Evolutionary conservation across 2,888 invertebrate species (phyloP).

Genomic region (Mallateleia sp.): DNA sequence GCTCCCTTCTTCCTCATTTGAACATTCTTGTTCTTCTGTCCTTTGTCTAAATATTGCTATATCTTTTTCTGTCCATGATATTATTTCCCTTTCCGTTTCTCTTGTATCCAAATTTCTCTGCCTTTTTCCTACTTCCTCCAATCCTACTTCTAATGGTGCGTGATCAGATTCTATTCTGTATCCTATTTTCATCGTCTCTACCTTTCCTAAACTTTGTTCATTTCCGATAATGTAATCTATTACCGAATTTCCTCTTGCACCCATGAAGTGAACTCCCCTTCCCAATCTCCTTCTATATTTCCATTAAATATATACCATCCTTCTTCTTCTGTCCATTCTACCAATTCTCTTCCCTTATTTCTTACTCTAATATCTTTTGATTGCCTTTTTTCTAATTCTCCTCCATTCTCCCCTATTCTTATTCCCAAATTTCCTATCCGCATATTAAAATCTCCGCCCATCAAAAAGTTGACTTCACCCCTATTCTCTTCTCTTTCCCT

Average conservation of each 20-base stretch:
- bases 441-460: background rate
- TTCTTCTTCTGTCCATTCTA: constrained; percentile 39
- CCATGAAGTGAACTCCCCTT: constrained; percentile 66
- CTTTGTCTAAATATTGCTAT: background rate
- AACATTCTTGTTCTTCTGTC: background rate
- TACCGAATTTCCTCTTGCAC: constrained; percentile 58
- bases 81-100: constrained; percentile 11
- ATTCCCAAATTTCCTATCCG: background rate
- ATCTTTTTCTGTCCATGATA: constrained; percentile 16
- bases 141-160: constrained; percentile 19
- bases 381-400: background rate
- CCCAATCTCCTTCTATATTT: constrained; percentile 45
- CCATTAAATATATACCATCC: constrained; percentile 65
- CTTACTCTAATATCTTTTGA: constrained; percentile 9
- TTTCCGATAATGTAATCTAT: constrained; percentile 64
- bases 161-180: constrained; percentile 61
- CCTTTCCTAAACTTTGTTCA: background rate
- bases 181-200: constrained; percentile 31
- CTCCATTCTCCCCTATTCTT: background rate
- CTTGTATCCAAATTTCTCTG: background rate
- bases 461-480: background rate
- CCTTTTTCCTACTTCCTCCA: background rate
- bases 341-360: constrained; percentile 37
- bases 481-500: background rate
- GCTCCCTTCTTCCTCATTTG: background rate